These are phyloP conservation scores for Theodoxus fluviatilis DNA, from an alignment of 2,888 invertebrate species.

Conservation along the genomic window DNA sequence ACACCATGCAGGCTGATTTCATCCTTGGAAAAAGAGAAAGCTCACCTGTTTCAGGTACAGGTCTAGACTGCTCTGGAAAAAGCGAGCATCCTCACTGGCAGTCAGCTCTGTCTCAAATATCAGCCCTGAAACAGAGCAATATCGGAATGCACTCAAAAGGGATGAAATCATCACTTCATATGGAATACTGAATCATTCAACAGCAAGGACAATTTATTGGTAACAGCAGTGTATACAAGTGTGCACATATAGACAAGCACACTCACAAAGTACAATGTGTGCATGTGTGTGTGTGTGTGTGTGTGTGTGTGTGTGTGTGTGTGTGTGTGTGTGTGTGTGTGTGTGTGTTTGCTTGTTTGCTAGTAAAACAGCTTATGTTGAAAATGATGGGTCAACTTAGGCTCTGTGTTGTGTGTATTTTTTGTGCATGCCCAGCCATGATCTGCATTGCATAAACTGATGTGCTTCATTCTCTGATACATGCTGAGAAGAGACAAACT, in stretches of 20 bases:
- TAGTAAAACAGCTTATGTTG: neutral
- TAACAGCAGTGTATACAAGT: neutral
- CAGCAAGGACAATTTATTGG: neutral
- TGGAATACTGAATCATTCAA: neutral
- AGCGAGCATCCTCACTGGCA: constrained; percentile 78
- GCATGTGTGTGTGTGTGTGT: neutral
- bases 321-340: neutral
- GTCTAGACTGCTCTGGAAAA: constrained; percentile 77
- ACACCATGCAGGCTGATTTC: too few species aligned
- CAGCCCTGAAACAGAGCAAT: constrained; percentile 68
- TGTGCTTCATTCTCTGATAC: too few species aligned
- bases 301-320: constrained; percentile 2
- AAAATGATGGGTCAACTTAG: neutral
- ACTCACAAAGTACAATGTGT: neutral
- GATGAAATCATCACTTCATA: neutral
- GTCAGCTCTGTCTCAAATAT: constrained; percentile 89
- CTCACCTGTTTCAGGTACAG: constrained; percentile 86
- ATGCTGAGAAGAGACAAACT: too few species aligned
- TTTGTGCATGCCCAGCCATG: too few species aligned
- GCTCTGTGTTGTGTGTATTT: too few species aligned
- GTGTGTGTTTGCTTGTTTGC: neutral
- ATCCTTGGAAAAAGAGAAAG: constrained; percentile 3
- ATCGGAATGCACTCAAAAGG: neutral
- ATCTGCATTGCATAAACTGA: too few species aligned
- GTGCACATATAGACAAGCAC: neutral